Conservation (phyloP, 2,113 vertebrate genomes). For the Raja brachyura region DNA sequence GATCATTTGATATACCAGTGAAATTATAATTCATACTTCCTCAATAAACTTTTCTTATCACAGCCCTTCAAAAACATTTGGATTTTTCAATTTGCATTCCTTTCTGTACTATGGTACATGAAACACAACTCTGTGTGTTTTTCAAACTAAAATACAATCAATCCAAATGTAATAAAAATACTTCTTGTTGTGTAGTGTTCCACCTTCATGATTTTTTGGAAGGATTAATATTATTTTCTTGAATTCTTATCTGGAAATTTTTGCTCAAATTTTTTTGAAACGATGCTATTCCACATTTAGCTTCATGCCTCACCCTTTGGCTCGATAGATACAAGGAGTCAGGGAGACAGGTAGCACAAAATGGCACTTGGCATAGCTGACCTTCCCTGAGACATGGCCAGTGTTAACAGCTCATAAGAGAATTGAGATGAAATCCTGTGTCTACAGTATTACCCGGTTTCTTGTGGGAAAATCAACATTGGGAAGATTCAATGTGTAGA, state of each 20-base stretch:
- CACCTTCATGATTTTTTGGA: background rate
- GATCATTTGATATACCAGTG: background rate
- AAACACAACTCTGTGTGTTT: background rate
- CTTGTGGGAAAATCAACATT: background rate
- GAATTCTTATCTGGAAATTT: background rate
- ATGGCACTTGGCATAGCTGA: background rate
- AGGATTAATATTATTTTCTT: background rate
- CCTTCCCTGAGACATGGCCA: background rate
- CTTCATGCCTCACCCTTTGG: no score
- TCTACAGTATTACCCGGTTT: background rate
- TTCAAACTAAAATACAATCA: background rate
- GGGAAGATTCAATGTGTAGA: no score
- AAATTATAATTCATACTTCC: background rate
- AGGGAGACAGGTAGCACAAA: background rate
- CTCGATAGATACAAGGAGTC: background rate
- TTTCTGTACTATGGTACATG: background rate
- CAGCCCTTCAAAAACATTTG: background rate
- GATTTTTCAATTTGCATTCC: conserved; percentile 24
- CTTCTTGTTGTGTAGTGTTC: background rate
- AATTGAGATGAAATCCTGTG: background rate
- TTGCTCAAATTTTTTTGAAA: no score
- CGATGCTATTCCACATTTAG: background rate
- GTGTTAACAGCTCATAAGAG: background rate
- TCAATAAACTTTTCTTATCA: background rate
- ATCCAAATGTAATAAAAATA: background rate